Percentiles rank a stretch among this genome's conserved stretches.
These are phyloP conservation scores for Portunus trituberculatus DNA, from an alignment of 1,140 invertebrate species.

Conservation along the genomic window DNA sequence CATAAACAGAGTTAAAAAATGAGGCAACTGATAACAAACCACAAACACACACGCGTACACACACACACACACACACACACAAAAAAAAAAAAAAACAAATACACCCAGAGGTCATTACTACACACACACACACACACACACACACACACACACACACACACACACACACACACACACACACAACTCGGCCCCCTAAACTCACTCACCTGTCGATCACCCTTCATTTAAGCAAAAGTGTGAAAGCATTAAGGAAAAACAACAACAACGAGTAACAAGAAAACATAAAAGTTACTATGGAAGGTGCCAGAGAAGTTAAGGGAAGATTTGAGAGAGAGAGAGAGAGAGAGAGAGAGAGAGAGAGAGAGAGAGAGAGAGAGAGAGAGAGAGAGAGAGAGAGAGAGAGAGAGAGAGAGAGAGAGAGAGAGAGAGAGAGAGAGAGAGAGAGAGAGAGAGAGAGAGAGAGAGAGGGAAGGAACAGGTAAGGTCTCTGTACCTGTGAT, in stretches of 20 bases:
- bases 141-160: slow-evolving; percentile 52
- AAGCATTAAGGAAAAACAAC: not conserved
- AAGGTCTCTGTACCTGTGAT: not conserved
- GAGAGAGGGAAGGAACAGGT: not conserved
- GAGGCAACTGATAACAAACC: not conserved
- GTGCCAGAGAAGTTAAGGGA: not conserved
- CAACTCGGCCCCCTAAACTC: too few relatives aligned
- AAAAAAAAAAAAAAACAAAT: not conserved
- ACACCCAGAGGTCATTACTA: not conserved
- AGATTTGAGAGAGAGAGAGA: not conserved
- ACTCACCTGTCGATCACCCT: too few relatives aligned
- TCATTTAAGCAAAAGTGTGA: not conserved
- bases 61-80: too few relatives aligned
- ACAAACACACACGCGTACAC: not conserved
- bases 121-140: slow-evolving; percentile 52
- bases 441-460: not conserved
- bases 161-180: slow-evolving; percentile 41
- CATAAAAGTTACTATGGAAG: not conserved
- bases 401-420: not conserved
- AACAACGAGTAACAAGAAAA: not conserved
- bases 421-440: not conserved
- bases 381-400: not conserved
- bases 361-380: not conserved
- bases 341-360: not conserved
- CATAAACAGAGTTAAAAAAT: not conserved